phyloP scores from a whole-genome alignment of 2,797 vertebrate species.

The Karalla daura region DNA sequence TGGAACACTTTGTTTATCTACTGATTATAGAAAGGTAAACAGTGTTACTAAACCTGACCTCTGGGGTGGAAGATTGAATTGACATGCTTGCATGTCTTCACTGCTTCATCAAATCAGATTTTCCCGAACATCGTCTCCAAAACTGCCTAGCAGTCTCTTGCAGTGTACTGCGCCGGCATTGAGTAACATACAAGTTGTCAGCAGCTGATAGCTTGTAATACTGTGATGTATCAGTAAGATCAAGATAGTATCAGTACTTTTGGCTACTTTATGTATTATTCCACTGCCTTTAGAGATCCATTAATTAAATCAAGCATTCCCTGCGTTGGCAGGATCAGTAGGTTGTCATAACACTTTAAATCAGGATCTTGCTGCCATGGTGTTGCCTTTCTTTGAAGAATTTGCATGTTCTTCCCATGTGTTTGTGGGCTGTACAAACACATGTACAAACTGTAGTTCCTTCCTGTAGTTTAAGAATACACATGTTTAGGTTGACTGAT shows the following conservation, averaged over 20 bases:
- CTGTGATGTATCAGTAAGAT: neutral
- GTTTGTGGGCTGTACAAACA: too few species aligned
- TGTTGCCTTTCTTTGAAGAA: neutral
- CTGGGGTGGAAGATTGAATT: neutral
- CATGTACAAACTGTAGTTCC: too few species aligned
- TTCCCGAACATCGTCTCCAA: neutral
- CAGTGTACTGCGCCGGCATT: neutral
- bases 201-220: neutral
- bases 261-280: neutral
- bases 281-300: neutral
- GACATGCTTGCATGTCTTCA: neutral
- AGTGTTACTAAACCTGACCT: constrained; percentile 25
- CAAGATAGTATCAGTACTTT: neutral
- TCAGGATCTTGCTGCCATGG: neutral
- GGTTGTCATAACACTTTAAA: neutral
- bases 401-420: too few species aligned
- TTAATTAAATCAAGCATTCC: neutral
- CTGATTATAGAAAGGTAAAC: constrained; percentile 42
- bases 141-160: neutral
- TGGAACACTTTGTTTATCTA: constrained; percentile 24
- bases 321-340: neutral
- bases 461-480: too few species aligned
- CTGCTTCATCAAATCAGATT: neutral
- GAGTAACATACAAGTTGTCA: neutral
- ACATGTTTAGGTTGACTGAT: too few species aligned